Conservation (phyloP, 2,888 invertebrate species). For the Prionchulus punctatus region DNA sequence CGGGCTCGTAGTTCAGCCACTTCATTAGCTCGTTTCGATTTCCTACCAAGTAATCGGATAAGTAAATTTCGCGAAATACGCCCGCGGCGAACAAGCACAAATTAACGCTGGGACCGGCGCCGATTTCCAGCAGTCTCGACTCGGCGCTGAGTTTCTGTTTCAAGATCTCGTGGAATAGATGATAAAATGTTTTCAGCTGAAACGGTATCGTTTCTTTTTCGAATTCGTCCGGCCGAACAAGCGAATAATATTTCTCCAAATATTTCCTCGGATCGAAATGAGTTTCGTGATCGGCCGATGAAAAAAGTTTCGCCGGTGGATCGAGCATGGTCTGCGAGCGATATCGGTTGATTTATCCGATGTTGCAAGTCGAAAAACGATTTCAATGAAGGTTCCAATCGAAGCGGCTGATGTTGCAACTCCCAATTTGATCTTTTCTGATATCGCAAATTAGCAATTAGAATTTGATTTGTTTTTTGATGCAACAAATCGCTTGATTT, state of each 20-base stretch:
- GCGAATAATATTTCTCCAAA: not conserved
- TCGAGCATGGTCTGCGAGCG: not conserved
- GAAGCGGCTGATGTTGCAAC: no score
- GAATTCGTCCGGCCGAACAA: not conserved
- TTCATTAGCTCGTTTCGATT: not conserved
- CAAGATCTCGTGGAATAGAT: not conserved
- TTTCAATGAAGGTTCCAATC: no score
- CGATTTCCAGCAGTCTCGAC: not conserved
- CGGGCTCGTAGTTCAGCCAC: not conserved
- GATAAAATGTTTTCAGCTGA: not conserved
- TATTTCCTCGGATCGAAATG: not conserved
- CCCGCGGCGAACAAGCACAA: no score
- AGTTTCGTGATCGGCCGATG: not conserved
- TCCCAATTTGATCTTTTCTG: no score
- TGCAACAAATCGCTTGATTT: no score
- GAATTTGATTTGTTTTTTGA: no score
- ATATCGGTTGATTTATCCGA: no score
- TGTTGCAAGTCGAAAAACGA: no score
- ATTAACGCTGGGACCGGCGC: not conserved
- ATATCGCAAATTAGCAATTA: no score
- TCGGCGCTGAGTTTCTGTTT: not conserved
- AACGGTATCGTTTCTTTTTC: not conserved
- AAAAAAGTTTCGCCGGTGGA: not conserved
- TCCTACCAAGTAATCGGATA: not conserved
- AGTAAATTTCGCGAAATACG: not conserved